Base-by-base conservation (phyloP, 2,113 vertebrate genomes). In the Sakesphorus luctuosus region DNA sequence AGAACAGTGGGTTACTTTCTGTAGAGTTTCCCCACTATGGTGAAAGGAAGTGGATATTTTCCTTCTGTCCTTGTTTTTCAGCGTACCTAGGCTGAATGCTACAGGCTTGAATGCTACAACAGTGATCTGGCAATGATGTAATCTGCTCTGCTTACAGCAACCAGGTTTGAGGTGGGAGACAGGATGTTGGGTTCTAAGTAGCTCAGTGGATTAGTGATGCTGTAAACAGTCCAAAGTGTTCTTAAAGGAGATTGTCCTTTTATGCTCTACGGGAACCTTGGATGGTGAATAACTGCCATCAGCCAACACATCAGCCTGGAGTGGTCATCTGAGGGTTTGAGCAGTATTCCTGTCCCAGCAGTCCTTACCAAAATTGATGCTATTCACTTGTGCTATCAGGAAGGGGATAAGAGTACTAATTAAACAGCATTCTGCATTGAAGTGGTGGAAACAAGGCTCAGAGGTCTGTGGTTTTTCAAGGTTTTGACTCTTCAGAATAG, bases 301-400 rank as follows among this genome's bases (percentile, higher is more conserved):
- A 50, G 29, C n/a, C 59, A 44, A 29, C 14, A 13, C 52, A 35
- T n/a, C 14, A 28, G 38, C n/a, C 38, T 69, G 0, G 0, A 35
- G 33, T 35, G 25, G 18, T 13, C 18, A 2, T 40, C 25, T 0
- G 0, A 52, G 21, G 28, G 8, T 53, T 44, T 36, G 10, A 40
- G 26, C 47, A 58, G 25, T n/a, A 29, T 69, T 81, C 40, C 31
- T 91, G 68, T 35, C 46, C 25, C 31, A 58, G n/a, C 6, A 75
- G 6, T 72, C 35, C 35, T 55, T 63, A 18, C 18, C 43, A 43
- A 46, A 82, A 16, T 38, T 36, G 36, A 66, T 58, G 9, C 33
- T 52, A 47, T 53, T 77, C 40, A 47, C 50, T 66, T 49, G 9
- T 58, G 18, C 84, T 67, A 11, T 74, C 31, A 63, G 47, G 29